Conservation (phyloP, 2,888 invertebrate species). For the Heliconius hortense region DNA sequence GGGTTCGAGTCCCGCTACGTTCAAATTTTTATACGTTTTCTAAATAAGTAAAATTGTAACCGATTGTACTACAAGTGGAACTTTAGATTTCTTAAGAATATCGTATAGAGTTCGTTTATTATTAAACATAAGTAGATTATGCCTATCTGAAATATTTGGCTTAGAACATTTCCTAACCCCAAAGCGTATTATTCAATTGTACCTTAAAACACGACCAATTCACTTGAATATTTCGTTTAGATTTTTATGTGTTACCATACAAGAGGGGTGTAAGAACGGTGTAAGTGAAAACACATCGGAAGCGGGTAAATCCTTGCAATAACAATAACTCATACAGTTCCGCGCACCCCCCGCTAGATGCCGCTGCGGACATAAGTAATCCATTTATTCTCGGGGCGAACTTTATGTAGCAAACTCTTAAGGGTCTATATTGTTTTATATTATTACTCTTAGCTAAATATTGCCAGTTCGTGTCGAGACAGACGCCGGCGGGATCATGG, state of each 20-base stretch:
- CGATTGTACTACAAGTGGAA: too few relatives aligned
- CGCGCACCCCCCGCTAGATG: conserved; percentile 78
- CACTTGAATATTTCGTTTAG: conserved; percentile 63
- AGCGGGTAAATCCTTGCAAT: conserved; percentile 77
- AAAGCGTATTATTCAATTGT: conserved; percentile 25
- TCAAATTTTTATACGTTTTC: too few relatives aligned
- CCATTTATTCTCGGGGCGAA: conserved; percentile 81
- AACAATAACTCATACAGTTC: conserved; percentile 78
- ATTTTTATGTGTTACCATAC: conserved; percentile 73
- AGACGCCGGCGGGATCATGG: conserved; percentile 56
- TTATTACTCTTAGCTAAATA: conserved; percentile 75
- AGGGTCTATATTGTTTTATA: conserved; percentile 77
- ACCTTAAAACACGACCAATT: conserved; percentile 38
- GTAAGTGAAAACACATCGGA: conserved; percentile 79
- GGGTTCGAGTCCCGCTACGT: too few relatives aligned
- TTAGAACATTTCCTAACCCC: not conserved
- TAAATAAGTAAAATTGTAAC: too few relatives aligned
- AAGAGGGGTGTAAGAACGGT: conserved; percentile 78
- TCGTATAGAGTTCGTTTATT: not conserved
- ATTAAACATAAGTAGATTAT: not conserved
- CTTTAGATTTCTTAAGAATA: too few relatives aligned
- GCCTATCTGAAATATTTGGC: not conserved
- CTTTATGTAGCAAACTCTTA: conserved; percentile 78
- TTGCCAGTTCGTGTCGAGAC: conserved; percentile 59
- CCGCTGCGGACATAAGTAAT: conserved; percentile 79